Conservation (phyloP, 1,140 invertebrate genomes). For the Caerostris extrusa region DNA sequence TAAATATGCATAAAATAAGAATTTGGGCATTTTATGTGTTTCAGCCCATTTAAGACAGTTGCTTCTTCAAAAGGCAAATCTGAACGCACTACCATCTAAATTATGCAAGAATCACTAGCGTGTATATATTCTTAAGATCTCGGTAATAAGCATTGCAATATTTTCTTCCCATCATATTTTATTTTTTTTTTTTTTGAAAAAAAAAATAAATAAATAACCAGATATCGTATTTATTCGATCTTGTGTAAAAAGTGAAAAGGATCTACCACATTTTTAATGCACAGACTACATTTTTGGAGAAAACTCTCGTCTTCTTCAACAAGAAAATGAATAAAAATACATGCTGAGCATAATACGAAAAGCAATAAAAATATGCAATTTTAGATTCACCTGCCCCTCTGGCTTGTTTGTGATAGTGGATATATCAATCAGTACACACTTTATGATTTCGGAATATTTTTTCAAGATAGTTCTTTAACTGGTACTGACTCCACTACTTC, state of each 20-base stretch:
- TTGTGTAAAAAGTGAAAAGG: neutral
- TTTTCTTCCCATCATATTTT: too few species aligned
- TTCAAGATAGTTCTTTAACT: neutral
- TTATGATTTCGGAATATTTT: neutral
- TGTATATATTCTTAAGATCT: too few species aligned
- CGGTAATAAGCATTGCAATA: too few species aligned
- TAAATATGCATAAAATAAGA: too few species aligned
- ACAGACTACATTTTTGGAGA: neutral
- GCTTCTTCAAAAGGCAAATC: too few species aligned
- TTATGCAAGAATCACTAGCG: too few species aligned
- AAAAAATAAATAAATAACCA: neutral
- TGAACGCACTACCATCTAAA: too few species aligned
- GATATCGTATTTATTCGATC: conserved; percentile 9
- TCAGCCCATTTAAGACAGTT: too few species aligned
- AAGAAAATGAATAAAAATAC: neutral
- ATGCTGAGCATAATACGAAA: neutral
- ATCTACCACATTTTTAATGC: conserved; percentile 32
- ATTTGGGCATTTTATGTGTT: too few species aligned
- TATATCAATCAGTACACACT: conserved; percentile 59
- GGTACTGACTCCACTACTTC: neutral
- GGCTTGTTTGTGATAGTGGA: conserved; percentile 19
- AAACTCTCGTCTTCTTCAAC: neutral
- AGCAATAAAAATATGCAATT: conserved; percentile 47
- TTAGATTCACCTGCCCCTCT: conserved; percentile 13
- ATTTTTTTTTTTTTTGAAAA: too few species aligned